Evolutionary conservation across 2,797 vertebrate genomes (phyloP), one percentile per base, ranked within the genome.

Genomic region (Dromococcyx pavoninus): DNA sequence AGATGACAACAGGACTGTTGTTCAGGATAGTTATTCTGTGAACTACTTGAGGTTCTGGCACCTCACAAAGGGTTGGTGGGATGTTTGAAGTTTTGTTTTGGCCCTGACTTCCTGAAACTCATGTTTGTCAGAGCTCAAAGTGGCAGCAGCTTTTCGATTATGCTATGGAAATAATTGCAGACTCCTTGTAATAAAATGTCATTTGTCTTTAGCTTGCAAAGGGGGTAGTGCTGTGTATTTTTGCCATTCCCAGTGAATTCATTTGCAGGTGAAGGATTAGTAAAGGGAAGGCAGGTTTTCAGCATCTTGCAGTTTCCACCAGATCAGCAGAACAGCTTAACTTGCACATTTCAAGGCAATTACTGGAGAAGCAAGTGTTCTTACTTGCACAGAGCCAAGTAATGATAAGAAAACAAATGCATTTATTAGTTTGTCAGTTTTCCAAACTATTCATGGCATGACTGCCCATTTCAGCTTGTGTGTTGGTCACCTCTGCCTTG

Each of bases 1-100:
- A 13, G 44, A 54, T 7, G 9, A 5, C 9, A 1, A 2, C 17
- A 2, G 72, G 3, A 8, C 46, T 72, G 35, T n/a, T 0, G 0
- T 27, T 32, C 32, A 1, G 32, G 15, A 0, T 23, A 0, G 16
- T 32, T 35, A 1, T 5, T 33, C 15, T 0, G 21, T 17, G 27
- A 41, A 16, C 13, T 7, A 0, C 14, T 12, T 0, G n/a, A 8
- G 57, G 3, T 13, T 41, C 44, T 15, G 56, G 57, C 53, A 1
- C 8, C 27, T 16, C 60, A 2, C 28, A 7, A 13, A 7, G 12
- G 13, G 30, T 7, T 0, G 0, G 5, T 2, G 64, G 39, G 17
- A 7, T 32, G 30, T 25, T 23, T 4, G 7, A 6, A 0, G 53
- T 37, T 25, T 28, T 30, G 10, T 0, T 27, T 25, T 1, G 3